phyloP scores from a whole-genome alignment of 2,797 vertebrate genomes.

The Bradypodion pumilum region DNA sequence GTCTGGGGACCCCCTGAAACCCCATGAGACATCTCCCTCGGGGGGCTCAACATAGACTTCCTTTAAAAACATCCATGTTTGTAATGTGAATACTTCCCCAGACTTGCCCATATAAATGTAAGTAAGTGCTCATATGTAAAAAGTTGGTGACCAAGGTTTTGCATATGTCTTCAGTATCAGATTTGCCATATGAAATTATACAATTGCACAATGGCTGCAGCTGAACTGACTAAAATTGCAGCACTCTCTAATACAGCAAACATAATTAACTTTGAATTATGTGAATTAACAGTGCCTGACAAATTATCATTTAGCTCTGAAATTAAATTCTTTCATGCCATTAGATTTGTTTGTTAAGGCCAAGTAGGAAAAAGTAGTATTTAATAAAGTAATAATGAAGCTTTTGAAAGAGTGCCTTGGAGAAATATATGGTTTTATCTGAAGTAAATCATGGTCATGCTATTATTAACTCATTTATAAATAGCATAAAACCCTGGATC shows the following conservation, averaged over 20 bases:
- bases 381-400: conserved; percentile 78
- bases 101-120: not conserved
- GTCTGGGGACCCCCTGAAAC: too few relatives aligned
- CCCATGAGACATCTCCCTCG: too few relatives aligned
- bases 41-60: too few relatives aligned
- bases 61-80: conserved; percentile 7
- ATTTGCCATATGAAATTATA: conserved; percentile 74
- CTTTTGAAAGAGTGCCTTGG: conserved; percentile 70
- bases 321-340: conserved; percentile 84
- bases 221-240: conserved; percentile 78
- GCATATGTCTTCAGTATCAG: conserved; percentile 55
- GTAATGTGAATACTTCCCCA: not conserved
- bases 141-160: conserved; percentile 36
- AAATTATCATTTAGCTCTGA: conserved; percentile 84
- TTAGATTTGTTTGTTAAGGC: conserved; percentile 85
- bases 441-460: conserved; percentile 70
- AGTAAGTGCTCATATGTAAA: not conserved
- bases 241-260: conserved; percentile 77
- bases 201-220: conserved; percentile 76
- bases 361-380: conserved; percentile 80
- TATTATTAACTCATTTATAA: conserved; percentile 70
- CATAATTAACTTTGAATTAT: conserved; percentile 86
- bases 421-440: conserved; percentile 70
- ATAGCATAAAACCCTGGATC: conserved; percentile 46
- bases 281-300: conserved; percentile 83